Evolutionary conservation across 2,888 invertebrate genomes (phyloP).

Genomic region (Stratiomys singularior): DNA sequence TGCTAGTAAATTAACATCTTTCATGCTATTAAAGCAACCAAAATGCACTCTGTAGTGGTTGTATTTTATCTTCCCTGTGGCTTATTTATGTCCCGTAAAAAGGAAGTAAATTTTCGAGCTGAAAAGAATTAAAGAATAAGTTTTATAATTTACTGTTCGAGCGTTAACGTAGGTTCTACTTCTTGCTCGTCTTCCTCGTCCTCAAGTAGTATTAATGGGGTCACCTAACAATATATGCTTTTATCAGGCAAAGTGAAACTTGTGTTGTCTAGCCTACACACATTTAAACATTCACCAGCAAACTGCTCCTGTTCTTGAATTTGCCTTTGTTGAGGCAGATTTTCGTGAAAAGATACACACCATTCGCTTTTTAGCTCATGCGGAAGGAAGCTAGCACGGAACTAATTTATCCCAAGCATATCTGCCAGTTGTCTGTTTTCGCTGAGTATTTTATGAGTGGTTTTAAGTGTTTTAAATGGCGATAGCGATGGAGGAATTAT

Average conservation of each 20-base stretch:
- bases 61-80: slow-evolving; percentile 13
- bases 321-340: not conserved
- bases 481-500: not conserved
- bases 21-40: not conserved
- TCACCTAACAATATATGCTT: too few species aligned
- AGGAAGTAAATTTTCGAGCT: slow-evolving; percentile 25
- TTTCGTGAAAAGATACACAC: not conserved
- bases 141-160: slow-evolving; percentile 22
- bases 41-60: not conserved
- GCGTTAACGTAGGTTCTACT: not conserved
- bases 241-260: too few species aligned
- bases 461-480: slow-evolving; percentile 7
- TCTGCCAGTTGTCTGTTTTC: not conserved
- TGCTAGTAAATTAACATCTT: not conserved
- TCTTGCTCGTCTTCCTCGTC: not conserved
- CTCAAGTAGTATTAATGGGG: too few species aligned
- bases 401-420: not conserved
- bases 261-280: not conserved
- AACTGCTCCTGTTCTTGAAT: not conserved
- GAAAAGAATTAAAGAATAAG: slow-evolving; percentile 15
- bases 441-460: not conserved
- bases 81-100: slow-evolving; percentile 28
- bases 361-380: not conserved
- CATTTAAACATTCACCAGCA: not conserved
- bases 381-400: not conserved